These are phyloP conservation scores for Apodemia zela DNA, from an alignment of 2,888 invertebrate genomes.

Conservation along the genomic window DNA sequence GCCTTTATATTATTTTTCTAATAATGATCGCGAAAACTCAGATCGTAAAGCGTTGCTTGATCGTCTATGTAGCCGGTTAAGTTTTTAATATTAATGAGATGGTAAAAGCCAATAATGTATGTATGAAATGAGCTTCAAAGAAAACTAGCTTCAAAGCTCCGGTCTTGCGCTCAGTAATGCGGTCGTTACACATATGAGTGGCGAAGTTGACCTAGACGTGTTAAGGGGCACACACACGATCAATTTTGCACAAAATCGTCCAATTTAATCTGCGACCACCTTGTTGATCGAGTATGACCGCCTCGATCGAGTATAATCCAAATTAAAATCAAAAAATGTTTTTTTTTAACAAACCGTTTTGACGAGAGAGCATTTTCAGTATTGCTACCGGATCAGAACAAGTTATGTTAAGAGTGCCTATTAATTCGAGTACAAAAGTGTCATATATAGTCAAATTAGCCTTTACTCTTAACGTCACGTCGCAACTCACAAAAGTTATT, in stretches of 20 bases:
- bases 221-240: neutral
- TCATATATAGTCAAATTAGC: too few relatives aligned
- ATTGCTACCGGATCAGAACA: too few relatives aligned
- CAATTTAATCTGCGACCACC: neutral
- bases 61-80: neutral
- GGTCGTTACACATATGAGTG: constrained; percentile 4
- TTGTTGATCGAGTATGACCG: neutral
- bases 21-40: too few relatives aligned
- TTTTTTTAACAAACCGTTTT: too few relatives aligned
- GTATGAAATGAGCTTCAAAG: neutral
- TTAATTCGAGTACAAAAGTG: too few relatives aligned
- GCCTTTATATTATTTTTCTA: neutral
- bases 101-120: neutral
- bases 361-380: too few relatives aligned
- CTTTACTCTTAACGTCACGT: too few relatives aligned
- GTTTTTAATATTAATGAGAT: neutral
- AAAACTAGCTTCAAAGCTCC: constrained; percentile 8
- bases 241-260: neutral
- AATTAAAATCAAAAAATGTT: too few relatives aligned
- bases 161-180: neutral
- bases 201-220: neutral
- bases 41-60: too few relatives aligned
- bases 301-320: neutral
- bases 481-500: too few relatives aligned
- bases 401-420: too few relatives aligned